These are phyloP conservation scores for Acromyrmex heyeri DNA, from an alignment of 1,140 invertebrate species.

Conservation along the genomic window DNA sequence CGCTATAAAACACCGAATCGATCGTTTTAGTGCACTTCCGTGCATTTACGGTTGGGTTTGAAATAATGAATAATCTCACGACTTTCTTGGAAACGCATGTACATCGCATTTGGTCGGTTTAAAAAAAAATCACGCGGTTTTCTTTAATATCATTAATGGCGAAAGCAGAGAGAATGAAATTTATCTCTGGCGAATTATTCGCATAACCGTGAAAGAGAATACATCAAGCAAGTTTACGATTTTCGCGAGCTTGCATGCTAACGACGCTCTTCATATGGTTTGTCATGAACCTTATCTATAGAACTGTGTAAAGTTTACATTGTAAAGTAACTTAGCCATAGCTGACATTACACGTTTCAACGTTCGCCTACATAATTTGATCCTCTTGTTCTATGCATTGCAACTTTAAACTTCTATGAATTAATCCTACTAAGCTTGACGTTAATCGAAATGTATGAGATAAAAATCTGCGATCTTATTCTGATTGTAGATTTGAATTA, in stretches of 20 bases:
- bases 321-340: slow-evolving; percentile 24
- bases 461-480: neutral
- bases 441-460: neutral
- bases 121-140: slow-evolving; percentile 32
- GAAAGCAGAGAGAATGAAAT: slow-evolving; percentile 11
- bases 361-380: slow-evolving; percentile 9
- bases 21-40: neutral
- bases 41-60: slow-evolving; percentile 9
- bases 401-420: slow-evolving; percentile 10
- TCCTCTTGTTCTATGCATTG: neutral
- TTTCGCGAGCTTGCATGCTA: slow-evolving; percentile 40
- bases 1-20: slow-evolving; percentile 14
- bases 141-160: slow-evolving; percentile 32
- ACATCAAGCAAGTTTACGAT: slow-evolving; percentile 47
- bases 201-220: slow-evolving; percentile 2
- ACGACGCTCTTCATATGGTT: slow-evolving; percentile 39
- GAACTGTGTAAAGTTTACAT: slow-evolving; percentile 42
- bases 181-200: slow-evolving; percentile 45
- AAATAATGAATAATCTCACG: slow-evolving; percentile 55
- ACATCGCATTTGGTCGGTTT: neutral
- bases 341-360: slow-evolving; percentile 50
- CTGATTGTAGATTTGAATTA: neutral
- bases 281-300: slow-evolving; percentile 43
- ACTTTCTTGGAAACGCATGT: neutral
- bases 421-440: slow-evolving; percentile 13